Conservation (phyloP, 2,797 vertebrate genomes). For the Nasua narica region DNA sequence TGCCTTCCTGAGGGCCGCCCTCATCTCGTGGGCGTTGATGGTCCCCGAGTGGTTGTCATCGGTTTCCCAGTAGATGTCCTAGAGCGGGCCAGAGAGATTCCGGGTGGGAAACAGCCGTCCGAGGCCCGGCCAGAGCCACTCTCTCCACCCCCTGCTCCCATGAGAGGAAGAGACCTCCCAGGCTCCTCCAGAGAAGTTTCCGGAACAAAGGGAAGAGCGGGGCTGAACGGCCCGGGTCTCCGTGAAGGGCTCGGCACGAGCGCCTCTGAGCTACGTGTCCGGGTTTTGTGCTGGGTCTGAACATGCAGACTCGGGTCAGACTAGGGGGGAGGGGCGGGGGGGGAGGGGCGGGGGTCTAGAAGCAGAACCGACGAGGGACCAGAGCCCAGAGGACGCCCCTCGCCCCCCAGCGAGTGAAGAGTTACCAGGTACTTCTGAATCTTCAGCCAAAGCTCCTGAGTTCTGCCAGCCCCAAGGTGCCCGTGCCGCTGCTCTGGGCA, state of each 20-base stretch:
- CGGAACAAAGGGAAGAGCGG: not conserved
- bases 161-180: not conserved
- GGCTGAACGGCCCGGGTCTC: not conserved
- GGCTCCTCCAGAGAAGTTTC: not conserved
- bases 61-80: conserved; percentile 88
- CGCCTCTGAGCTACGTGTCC: not conserved
- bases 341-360: not conserved
- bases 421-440: conserved; percentile 91
- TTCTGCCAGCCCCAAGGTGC: conserved; percentile 88
- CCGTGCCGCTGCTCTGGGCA: conserved; percentile 84
- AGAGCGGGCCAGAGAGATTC: conserved; percentile 8
- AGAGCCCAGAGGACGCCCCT: not conserved
- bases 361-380: not conserved
- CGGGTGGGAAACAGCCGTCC: not conserved
- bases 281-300: not conserved
- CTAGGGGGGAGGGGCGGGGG: not conserved
- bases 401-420: not conserved
- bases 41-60: conserved; percentile 85
- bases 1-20: conserved; percentile 87
- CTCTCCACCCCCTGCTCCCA: not conserved
- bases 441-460: conserved; percentile 94
- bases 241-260: rapidly evolving
- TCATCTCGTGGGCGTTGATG: conserved; percentile 90
- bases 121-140: not conserved
- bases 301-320: not conserved